A percentile compares a stretch with the other conserved stretches of the same genome.
phyloP scores from a whole-genome alignment of 2,113 vertebrate species.

The Platysteira castanea region DNA sequence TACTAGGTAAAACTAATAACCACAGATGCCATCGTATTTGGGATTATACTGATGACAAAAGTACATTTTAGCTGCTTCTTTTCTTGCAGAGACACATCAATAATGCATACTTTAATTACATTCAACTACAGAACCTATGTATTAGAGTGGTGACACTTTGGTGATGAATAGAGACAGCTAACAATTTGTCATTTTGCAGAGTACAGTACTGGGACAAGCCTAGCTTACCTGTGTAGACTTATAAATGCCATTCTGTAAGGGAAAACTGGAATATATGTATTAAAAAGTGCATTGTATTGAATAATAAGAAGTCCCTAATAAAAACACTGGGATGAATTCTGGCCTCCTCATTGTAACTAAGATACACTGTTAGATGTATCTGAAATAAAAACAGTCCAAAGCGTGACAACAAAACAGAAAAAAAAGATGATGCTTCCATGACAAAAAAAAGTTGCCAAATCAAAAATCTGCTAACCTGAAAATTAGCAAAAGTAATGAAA shows the following conservation, averaged over 20 bases:
- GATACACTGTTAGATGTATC: background rate
- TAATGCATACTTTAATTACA: slow-evolving; percentile 42
- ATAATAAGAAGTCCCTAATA: background rate
- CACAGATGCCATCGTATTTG: background rate
- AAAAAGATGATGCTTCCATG: background rate
- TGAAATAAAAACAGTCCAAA: background rate
- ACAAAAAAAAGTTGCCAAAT: background rate
- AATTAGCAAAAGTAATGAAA: background rate
- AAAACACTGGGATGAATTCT: background rate
- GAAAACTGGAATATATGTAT: background rate
- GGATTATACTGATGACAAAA: background rate
- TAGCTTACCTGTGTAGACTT: background rate
- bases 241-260: background rate
- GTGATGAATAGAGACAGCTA: background rate
- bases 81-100: slow-evolving; percentile 14
- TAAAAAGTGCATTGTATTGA: background rate
- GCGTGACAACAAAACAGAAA: background rate
- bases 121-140: background rate
- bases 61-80: background rate
- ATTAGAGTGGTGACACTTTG: background rate
- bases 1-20: background rate
- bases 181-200: background rate
- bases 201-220: background rate
- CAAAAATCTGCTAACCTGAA: background rate
- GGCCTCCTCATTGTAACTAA: background rate